Conservation (phyloP, 2,797 vertebrate species). For the Cuculus canorus region DNA sequence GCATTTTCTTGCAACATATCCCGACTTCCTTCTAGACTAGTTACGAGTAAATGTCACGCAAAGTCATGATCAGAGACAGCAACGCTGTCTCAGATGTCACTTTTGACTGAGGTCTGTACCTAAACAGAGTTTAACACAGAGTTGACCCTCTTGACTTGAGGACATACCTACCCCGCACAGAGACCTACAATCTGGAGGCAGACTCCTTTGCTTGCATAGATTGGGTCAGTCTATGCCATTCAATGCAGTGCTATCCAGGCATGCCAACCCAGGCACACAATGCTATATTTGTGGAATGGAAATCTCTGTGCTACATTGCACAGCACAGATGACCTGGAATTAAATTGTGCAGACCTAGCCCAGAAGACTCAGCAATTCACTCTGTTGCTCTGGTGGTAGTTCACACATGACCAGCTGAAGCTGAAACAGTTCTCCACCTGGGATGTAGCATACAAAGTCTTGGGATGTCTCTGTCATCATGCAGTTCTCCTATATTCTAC, state of each 20-base stretch:
- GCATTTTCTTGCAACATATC: background rate
- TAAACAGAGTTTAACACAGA: background rate
- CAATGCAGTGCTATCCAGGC: background rate
- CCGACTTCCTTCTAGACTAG: background rate
- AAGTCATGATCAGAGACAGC: background rate
- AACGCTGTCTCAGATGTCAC: background rate
- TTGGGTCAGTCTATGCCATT: background rate
- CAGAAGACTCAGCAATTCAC: too few relatives aligned
- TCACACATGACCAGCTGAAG: too few relatives aligned
- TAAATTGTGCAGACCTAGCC: too few relatives aligned
- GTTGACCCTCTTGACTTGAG: background rate
- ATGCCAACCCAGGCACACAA: background rate
- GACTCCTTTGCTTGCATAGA: background rate
- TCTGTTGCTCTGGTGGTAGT: too few relatives aligned
- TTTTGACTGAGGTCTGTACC: background rate
- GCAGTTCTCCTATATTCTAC: background rate
- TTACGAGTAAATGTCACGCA: background rate
- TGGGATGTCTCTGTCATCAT: background rate
- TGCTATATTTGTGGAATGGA: too few relatives aligned
- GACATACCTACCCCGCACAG: too few relatives aligned
- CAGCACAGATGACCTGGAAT: too few relatives aligned
- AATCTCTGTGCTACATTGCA: too few relatives aligned
- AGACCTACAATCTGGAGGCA: background rate
- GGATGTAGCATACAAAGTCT: too few relatives aligned
- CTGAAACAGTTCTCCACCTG: too few relatives aligned